Conservation (phyloP, 2,113 vertebrate species). For the Neotoma lepida region DNA sequence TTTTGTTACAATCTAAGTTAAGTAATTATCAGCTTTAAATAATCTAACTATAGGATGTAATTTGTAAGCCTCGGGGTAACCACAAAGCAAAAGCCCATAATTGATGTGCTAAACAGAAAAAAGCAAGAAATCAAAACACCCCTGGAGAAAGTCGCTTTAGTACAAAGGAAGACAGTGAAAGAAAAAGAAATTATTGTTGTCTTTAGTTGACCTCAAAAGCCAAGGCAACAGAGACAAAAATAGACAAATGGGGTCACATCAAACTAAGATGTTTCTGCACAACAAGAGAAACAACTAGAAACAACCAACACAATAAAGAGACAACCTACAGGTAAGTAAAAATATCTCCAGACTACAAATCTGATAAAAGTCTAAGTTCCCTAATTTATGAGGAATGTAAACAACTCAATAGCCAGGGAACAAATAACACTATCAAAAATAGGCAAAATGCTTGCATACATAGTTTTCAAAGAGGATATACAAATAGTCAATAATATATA, state of each 20-base stretch:
- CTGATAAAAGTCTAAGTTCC: not conserved
- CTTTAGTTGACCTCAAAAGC: not conserved
- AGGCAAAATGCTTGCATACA: not conserved
- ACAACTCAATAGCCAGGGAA: not conserved
- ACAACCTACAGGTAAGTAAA: not conserved
- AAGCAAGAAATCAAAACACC: not conserved
- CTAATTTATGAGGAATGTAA: not conserved
- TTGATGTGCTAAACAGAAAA: not conserved
- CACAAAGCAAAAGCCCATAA: not conserved
- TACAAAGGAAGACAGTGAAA: not conserved
- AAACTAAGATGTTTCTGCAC: not conserved
- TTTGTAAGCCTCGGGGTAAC: not conserved
- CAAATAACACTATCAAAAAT: not conserved
- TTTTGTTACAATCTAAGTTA: not conserved
- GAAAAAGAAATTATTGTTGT: not conserved
- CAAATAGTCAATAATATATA: not conserved
- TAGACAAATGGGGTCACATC: not conserved
- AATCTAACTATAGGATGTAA: constrained; percentile 1
- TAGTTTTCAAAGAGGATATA: not conserved
- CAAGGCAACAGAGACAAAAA: not conserved
- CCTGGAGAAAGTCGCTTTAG: not conserved
- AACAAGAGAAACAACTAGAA: not conserved
- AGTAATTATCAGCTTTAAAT: constrained; percentile 24
- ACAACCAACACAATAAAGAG: not conserved
- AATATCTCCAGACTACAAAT: not conserved